Base-by-base conservation (phyloP, 2,888 invertebrate species). In the Stratiomys singularior region DNA sequence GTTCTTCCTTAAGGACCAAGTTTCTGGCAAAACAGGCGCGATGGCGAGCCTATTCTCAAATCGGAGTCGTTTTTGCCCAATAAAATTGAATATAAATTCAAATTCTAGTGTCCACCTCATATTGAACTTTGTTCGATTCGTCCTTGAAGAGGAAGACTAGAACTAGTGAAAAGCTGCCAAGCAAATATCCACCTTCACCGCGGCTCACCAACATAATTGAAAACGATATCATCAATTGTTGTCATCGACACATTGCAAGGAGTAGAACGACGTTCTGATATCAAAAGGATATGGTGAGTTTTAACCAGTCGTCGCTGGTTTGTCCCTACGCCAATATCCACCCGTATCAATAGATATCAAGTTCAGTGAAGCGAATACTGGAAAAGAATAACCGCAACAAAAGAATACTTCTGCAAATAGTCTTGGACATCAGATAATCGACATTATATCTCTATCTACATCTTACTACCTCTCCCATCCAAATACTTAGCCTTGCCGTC, bases 321-420 rank as follows among this genome's bases (percentile, higher is more conserved):
- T 52, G 47, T 18, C 27, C 25, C 15, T 15, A 15, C 25, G 9
- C 25, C 25, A 60, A 21, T 4, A 27, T 2, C 23, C 46, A 27
- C n/a, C n/a, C 58, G 60, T 56, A 37, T 60, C 74, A 37, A 60
- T 37, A 37, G 58, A 58, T 58, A 74, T 37, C 44, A 21, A 37
- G 60, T 37, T 74, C 74, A 74, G 60, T 74, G 74, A 74, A 60
- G 58, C 74, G 74, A 23, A 74, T 37, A 52, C 23, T 13, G 25
- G 64, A 28, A 58, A 74, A 58, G 44, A 60, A 37, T 30, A 60
- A 3, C 27, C n/a, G 1, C 47, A 46, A 47, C 69, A 69, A 69
- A 47, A 69, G 67, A 69, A 46, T 69, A 69, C 47, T 69, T 52
- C 52, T 72, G 72, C 25, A 52, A 28, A 52, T n/a, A 15, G 37